Evolutionary conservation across 1,140 invertebrate genomes (phyloP).

Genomic region (Polypedilum vanderplanki): DNA sequence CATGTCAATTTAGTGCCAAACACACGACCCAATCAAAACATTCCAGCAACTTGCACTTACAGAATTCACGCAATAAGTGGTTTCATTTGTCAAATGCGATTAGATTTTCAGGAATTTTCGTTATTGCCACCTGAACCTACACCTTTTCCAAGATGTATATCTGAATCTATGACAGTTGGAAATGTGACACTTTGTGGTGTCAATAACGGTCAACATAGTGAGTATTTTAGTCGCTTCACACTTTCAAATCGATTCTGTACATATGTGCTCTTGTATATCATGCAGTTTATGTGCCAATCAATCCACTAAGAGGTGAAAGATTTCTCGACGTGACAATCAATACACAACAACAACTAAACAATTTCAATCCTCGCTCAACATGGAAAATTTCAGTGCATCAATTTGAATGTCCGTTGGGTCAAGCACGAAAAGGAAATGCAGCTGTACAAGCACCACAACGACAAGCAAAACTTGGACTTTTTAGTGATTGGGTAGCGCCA

Average conservation of each 20-base stretch:
- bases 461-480: not conserved
- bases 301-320: slow-evolving; percentile 28
- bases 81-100: slow-evolving; percentile 13
- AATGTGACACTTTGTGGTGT: slow-evolving; percentile 57
- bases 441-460: not conserved
- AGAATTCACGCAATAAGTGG: not conserved
- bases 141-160: slow-evolving; percentile 45
- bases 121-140: slow-evolving; percentile 47
- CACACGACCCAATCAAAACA: not conserved
- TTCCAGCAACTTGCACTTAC: slow-evolving; percentile 22
- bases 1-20: not conserved
- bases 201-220: slow-evolving; percentile 68
- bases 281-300: slow-evolving; percentile 40
- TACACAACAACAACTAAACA: not conserved
- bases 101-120: slow-evolving; percentile 22
- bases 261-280: not conserved
- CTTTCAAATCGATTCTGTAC: not conserved
- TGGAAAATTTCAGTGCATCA: not conserved
- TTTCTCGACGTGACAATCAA: not conserved
- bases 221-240: slow-evolving; percentile 33
- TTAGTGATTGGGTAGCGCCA: slow-evolving; percentile 47
- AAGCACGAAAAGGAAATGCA: not conserved
- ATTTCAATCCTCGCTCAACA: not conserved
- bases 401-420: not conserved
- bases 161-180: slow-evolving; percentile 52